Evolutionary conservation across 2,113 vertebrate species (phyloP), one percentile per base, ranked within the genome.

Genomic region (Pseudopipra pipra): DNA sequence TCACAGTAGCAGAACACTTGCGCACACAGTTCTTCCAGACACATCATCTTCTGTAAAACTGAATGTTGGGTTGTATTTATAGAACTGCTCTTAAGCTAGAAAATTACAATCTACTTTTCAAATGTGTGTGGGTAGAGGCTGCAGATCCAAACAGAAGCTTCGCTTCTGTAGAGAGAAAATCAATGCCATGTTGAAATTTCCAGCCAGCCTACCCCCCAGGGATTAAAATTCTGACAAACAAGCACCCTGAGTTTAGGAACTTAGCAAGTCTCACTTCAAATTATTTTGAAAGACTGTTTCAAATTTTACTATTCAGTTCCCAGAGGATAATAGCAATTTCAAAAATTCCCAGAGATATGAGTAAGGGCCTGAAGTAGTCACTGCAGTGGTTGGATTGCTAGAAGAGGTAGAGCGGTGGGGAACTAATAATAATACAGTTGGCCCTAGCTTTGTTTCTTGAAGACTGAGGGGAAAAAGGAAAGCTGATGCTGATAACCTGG

Each of bases 81-180:
- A 96, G 96, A 95, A 85, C 46, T 90, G 54, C 41, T 95, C 66
- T 96, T 93, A 91, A 90, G 78, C 87, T 86, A 82, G 79, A 85
- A 95, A 94, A 95, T 96, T 90, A 92, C 94, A 84, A 93, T 96
- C 92, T 95, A 85, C 95, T 97, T 97, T 93, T 91, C 68, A 87
- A 92, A 77, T 65, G 67, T 75, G 83, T 89, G 91, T 96, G 95
- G 89, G 90, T 73, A 90, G 87, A 95, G 66, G 81, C 68, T 83
- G 81, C 85, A 90, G 73, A 95, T 88, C 76, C 85, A 94, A 88
- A 89, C 51, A 70, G 78, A 80, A 93, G 43, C 82, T 96, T 97
- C 73, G 55, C 87, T 96, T 87, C 83, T 82, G 72, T 12, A 62
- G 59, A 87, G 79, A 62, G 62, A 90, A 96, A 95, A 95, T 96